Conservation (phyloP, 2,113 vertebrate genomes). For the Butorides virescens region DNA sequence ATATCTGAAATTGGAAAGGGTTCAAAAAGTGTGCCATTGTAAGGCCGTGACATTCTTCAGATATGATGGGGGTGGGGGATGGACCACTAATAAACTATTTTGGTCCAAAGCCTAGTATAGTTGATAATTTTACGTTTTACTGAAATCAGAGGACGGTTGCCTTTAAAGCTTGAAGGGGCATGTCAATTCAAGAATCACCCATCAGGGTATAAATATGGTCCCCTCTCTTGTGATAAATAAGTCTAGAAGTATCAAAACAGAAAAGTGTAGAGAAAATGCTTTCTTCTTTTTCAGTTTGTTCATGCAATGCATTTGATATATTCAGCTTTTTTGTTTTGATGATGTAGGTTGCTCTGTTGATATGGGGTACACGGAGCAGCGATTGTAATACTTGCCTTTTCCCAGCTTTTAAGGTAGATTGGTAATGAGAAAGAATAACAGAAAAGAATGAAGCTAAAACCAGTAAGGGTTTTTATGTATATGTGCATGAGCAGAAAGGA, state of each 20-base stretch:
- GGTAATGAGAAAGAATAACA: not conserved
- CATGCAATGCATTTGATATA: not conserved
- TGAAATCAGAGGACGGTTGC: not conserved
- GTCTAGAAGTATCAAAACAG: not conserved
- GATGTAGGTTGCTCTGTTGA: not conserved
- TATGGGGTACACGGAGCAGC: not conserved
- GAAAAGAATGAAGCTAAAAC: not conserved
- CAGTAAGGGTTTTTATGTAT: not conserved
- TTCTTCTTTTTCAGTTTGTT: not conserved
- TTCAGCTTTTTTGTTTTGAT: not conserved
- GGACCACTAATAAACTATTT: slow-evolving; percentile 1
- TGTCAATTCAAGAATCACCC: not conserved
- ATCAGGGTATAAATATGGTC: not conserved
- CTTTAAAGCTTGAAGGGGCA: not conserved
- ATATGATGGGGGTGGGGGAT: not conserved
- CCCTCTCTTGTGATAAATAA: not conserved
- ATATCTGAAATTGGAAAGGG: slow-evolving; percentile 72
- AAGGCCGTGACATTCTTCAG: slow-evolving; percentile 36
- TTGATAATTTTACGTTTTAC: slow-evolving; percentile 42
- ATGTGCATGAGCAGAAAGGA: not conserved
- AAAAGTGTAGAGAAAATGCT: not conserved
- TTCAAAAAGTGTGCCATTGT: slow-evolving; percentile 68
- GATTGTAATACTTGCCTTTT: not conserved
- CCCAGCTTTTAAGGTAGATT: not conserved
- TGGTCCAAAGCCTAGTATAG: slow-evolving; percentile 6